Evolutionary conservation across 2,797 vertebrate genomes (phyloP).

Genomic region (Ctenopoma kingsleyae): DNA sequence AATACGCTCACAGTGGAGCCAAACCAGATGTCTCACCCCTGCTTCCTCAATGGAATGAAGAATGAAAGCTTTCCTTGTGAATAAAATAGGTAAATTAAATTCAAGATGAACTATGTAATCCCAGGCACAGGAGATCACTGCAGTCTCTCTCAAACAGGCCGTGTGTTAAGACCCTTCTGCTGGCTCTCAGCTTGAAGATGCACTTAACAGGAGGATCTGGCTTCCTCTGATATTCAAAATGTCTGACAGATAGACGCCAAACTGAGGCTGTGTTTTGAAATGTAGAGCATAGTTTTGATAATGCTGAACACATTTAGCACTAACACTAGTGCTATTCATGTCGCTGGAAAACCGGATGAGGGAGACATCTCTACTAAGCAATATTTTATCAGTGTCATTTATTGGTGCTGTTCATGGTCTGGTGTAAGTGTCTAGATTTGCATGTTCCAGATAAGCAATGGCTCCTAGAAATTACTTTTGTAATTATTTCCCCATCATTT

Average conservation of each 20-base stretch:
- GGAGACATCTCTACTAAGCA: background rate
- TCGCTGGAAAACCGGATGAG: constrained; percentile 27
- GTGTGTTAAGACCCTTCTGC: constrained; percentile 48
- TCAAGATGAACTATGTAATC: constrained; percentile 47
- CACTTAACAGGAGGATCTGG: constrained; percentile 51
- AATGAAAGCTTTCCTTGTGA: constrained; percentile 42
- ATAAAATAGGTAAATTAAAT: constrained; percentile 47
- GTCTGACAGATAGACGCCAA: constrained; percentile 41
- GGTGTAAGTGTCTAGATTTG: background rate
- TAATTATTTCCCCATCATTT: background rate
- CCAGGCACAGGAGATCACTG: constrained; percentile 31
- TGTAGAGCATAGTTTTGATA: constrained; percentile 14
- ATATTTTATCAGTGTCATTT: background rate
- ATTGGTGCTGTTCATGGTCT: background rate
- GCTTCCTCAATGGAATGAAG: constrained; percentile 52
- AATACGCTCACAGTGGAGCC: constrained; percentile 43
- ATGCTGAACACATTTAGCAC: no score
- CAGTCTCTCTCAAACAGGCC: constrained; percentile 37
- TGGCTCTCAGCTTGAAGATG: constrained; percentile 59
- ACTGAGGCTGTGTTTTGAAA: constrained; percentile 39
- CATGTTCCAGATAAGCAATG: background rate
- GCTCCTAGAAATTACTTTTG: background rate
- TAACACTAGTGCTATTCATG: constrained; percentile 2
- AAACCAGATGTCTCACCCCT: constrained; percentile 61
- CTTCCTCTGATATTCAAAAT: constrained; percentile 54